Evolutionary conservation across 1,140 invertebrate genomes (phyloP), one percentile per base, ranked within the genome.

Genomic region (Chlorops oryzae): DNA sequence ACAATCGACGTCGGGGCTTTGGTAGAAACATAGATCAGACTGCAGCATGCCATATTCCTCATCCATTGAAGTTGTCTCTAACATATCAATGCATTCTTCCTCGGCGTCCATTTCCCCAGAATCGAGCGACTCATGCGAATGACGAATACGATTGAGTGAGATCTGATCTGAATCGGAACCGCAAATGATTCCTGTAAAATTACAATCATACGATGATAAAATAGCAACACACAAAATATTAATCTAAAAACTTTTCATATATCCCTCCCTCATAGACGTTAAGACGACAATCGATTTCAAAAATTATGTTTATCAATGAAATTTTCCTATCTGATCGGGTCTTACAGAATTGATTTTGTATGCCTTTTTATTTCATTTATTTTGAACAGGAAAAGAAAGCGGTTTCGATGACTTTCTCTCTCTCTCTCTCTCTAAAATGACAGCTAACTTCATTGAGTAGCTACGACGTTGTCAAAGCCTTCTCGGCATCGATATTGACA

Each of bases 61-160:
- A 47, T 72, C 69, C 57, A 72, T 69, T 4, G 70, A 72, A 9
- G 57, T 65, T 4, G 69, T 70, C 15, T 72, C 70, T 44, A 69
- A 56, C n/a, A 72, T 61, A 34, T 72, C 70, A 13, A 71, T 64
- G 54, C 69, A 72, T 51, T 79, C 77, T 21, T 77, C 76, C n/a
- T 79, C 78, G 50, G 73, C 74, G 58, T 79, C 78, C 57, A 78
- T 80, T 56, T 83, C 78, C 23, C 81, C 80, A 3, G 82, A 84
- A 60, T 86, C 83, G 34, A 87, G 74, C 55, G 83, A 87, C 62
- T 86, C 85, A 45, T 82, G 77, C 40, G 80, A 82, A 52, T 78
- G 72, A 35, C 70, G 67, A 40, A 74, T 75, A 38, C 73, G 66
- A 54, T 62, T 70, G 41, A 72, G 46, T 20, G 74, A 67, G 43